Percentiles rank a stretch among this genome's conserved stretches.
phyloP scores from a whole-genome alignment of 2,797 vertebrate species.

The Eupleurogrammus muticus region DNA sequence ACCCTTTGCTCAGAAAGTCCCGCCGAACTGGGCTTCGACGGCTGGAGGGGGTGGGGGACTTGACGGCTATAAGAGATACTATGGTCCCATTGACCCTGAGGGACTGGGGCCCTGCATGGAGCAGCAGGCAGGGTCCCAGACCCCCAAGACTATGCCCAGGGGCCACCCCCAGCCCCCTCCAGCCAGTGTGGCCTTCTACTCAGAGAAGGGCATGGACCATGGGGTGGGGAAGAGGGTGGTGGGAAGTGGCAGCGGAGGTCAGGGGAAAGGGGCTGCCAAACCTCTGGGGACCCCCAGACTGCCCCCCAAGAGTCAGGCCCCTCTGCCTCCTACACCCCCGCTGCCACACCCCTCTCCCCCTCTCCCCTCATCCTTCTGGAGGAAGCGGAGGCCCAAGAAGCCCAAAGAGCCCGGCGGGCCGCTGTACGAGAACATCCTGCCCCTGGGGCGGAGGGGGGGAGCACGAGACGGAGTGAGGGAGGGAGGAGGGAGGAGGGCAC shows the following conservation, averaged over 20 bases:
- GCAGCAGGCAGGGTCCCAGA: constrained; percentile 87
- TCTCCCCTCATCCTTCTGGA: constrained; percentile 91
- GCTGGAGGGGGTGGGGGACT: constrained; percentile 83
- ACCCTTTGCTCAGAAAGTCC: constrained; percentile 84
- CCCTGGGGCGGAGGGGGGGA: constrained; percentile 84
- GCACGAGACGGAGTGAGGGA: constrained; percentile 80
- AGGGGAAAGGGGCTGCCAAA: constrained; percentile 87
- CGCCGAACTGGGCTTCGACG: constrained; percentile 81
- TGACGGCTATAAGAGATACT: constrained; percentile 94
- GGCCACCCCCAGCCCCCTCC: constrained; percentile 85
- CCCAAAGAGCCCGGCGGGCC: constrained; percentile 89
- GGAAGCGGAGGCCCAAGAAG: constrained; percentile 89
- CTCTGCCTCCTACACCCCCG: constrained; percentile 89
- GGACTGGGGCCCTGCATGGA: constrained; percentile 89
- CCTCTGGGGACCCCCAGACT: constrained; percentile 84
- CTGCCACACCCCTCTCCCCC: constrained; percentile 90
- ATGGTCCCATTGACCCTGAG: constrained; percentile 95
- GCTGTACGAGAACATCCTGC: constrained; percentile 87
- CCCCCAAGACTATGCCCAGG: constrained; percentile 87
- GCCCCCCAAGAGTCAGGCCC: constrained; percentile 86
- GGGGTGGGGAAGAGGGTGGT: constrained; percentile 87
- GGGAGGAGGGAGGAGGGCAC: constrained; percentile 80
- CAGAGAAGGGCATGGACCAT: constrained; percentile 86
- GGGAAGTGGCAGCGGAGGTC: constrained; percentile 85
- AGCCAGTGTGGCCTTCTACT: constrained; percentile 86